A percentile compares a stretch with the other conserved stretches of the same genome.
Conservation (phyloP, 2,888 invertebrate species). For the Plusia festucae region DNA sequence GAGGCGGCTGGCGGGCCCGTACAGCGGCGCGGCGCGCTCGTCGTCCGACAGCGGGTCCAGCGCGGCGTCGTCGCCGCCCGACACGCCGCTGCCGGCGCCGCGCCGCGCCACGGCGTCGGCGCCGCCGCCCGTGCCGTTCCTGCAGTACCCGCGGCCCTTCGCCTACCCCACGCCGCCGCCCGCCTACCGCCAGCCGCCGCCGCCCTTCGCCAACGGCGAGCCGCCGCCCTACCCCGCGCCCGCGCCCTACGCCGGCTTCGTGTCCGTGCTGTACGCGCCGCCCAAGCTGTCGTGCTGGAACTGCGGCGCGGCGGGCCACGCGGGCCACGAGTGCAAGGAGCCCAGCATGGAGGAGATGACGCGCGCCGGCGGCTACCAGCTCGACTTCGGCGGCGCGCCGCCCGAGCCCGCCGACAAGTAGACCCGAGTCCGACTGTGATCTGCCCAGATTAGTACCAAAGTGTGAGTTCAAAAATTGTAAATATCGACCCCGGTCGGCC, state of each 20-base stretch:
- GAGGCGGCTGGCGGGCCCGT: constrained; percentile 83
- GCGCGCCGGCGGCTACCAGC: constrained; percentile 91
- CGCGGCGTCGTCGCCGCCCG: constrained; percentile 82
- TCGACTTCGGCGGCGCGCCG: constrained; percentile 90
- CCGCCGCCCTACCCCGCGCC: constrained; percentile 83
- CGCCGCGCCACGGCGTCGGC: constrained; percentile 72
- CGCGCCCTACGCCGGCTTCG: constrained; percentile 82
- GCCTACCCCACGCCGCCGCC: constrained; percentile 82
- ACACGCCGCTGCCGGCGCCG: constrained; percentile 75
- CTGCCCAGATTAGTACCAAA: constrained; percentile 67
- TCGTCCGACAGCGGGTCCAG: constrained; percentile 85
- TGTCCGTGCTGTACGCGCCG: constrained; percentile 89
- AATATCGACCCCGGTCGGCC: constrained; percentile 58
- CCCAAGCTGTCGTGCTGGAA: constrained; percentile 96
- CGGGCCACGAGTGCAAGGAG: constrained; percentile 96
- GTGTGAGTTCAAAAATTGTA: constrained; percentile 68
- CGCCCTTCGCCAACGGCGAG: constrained; percentile 85
- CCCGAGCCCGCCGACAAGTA: constrained; percentile 83
- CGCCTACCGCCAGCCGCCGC: constrained; percentile 81
- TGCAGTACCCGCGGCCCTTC: constrained; percentile 80
- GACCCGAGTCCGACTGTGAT: constrained; percentile 52
- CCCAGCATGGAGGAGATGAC: constrained; percentile 98
- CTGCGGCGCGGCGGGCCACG: constrained; percentile 96
- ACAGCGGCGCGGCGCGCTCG: constrained; percentile 70
- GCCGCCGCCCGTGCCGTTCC: constrained; percentile 73